Evolutionary conservation across 2,888 invertebrate genomes (phyloP).

Genomic region (Sarcophaga rosellei): DNA sequence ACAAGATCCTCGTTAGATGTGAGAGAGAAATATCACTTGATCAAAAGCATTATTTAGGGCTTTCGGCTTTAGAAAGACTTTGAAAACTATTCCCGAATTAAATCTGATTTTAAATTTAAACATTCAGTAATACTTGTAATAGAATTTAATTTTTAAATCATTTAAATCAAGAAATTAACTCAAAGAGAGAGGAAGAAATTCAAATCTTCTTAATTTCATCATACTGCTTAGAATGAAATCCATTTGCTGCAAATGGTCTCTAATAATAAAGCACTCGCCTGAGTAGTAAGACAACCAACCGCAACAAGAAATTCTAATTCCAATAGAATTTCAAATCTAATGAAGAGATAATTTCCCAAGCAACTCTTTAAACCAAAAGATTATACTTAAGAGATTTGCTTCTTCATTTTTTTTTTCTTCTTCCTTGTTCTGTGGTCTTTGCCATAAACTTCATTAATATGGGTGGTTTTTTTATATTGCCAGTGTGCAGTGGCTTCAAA

Average conservation of each 20-base stretch:
- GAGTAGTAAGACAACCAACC: background rate
- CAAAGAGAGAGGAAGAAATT: too few relatives aligned
- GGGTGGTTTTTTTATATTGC: conserved; percentile 23
- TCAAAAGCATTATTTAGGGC: too few relatives aligned
- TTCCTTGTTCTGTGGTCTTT: background rate
- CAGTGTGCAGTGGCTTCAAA: background rate
- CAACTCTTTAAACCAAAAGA: conserved; percentile 23
- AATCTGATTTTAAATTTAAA: too few relatives aligned
- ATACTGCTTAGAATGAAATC: too few relatives aligned
- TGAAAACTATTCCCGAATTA: too few relatives aligned
- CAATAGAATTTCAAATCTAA: conserved; percentile 25
- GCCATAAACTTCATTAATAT: conserved; percentile 8
- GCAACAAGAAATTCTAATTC: background rate
- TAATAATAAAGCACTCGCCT: background rate
- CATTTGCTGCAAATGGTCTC: background rate
- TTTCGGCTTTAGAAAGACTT: too few relatives aligned
- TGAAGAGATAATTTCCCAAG: conserved; percentile 37
- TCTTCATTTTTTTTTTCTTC: background rate
- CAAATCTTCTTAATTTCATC: too few relatives aligned
- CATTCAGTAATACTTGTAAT: too few relatives aligned
- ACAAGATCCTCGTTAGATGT: too few relatives aligned
- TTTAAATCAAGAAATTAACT: too few relatives aligned
- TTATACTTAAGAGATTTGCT: conserved; percentile 22
- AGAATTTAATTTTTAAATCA: too few relatives aligned
- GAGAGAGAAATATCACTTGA: too few relatives aligned